These are phyloP conservation scores for Anagrus nilaparvatae DNA, from an alignment of 1,140 invertebrate genomes.

Conservation along the genomic window DNA sequence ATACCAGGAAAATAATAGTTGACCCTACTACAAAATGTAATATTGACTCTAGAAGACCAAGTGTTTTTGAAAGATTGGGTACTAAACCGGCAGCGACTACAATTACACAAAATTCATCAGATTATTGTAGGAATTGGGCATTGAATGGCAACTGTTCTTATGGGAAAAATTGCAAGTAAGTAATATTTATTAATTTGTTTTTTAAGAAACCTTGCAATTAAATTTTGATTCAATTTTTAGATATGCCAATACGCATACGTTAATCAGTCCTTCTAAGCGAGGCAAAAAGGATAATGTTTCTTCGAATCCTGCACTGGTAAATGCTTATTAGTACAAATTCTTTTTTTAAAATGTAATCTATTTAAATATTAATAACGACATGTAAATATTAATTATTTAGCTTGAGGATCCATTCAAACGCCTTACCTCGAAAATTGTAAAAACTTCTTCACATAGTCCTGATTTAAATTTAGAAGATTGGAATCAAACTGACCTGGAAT, in stretches of 20 bases:
- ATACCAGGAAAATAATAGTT: conserved; percentile 66
- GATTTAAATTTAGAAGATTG: conserved; percentile 62
- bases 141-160: conserved; percentile 64
- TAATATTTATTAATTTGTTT: conserved; percentile 13
- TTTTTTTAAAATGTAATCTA: conserved; percentile 5
- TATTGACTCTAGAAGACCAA: conserved; percentile 53
- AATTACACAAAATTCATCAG: conserved; percentile 37
- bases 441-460: conserved; percentile 49
- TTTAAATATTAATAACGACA: neutral
- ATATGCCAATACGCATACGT: conserved; percentile 59
- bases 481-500: conserved; percentile 69
- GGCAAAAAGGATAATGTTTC: conserved; percentile 56
- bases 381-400: conserved; percentile 15
- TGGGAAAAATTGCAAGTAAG: conserved; percentile 60
- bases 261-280: conserved; percentile 64
- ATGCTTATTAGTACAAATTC: conserved; percentile 11
- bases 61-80: conserved; percentile 69
- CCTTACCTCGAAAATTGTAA: conserved; percentile 53
- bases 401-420: conserved; percentile 53
- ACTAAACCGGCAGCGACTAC: conserved; percentile 54
- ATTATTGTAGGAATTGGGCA: conserved; percentile 65
- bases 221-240: conserved; percentile 19
- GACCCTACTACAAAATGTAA: conserved; percentile 61
- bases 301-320: conserved; percentile 33
- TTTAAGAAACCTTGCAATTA: neutral